phyloP scores from a whole-genome alignment of 1,140 invertebrate genomes.

The Drosophila micromelanica region DNA sequence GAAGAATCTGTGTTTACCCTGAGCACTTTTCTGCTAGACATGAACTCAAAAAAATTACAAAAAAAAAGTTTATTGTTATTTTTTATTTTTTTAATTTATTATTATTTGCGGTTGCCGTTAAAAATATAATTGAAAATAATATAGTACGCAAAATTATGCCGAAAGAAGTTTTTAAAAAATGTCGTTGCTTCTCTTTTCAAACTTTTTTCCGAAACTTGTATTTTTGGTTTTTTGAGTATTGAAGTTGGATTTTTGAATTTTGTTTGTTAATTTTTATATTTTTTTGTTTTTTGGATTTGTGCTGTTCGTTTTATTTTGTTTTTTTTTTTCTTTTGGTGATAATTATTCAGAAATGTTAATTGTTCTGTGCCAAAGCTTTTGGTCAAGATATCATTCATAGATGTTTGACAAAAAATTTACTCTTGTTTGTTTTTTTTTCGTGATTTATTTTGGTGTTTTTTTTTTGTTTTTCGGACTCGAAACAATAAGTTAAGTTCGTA shows the following conservation, averaged over 20 bases:
- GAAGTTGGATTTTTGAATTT: conserved; percentile 38
- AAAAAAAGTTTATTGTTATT: conserved; percentile 6
- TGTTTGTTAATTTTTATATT: conserved; percentile 24
- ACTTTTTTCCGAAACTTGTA: conserved; percentile 71
- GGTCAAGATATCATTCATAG: conserved; percentile 24
- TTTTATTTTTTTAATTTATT: conserved; percentile 12
- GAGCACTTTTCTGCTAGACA: conserved; percentile 79
- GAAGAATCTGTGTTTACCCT: conserved; percentile 82
- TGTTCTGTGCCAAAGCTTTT: conserved; percentile 75
- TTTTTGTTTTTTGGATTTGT: conserved; percentile 12
- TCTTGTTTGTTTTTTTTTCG: conserved; percentile 16
- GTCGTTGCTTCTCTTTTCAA: conserved; percentile 17
- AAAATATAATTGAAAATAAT: conserved; percentile 32
- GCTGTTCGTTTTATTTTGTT: too few species aligned
- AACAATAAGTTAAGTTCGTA: conserved; percentile 58
- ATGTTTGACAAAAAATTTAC: conserved; percentile 26
- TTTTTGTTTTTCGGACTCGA: conserved; percentile 29
- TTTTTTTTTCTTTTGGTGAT: conserved; percentile 33
- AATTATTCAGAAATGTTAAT: conserved; percentile 32
- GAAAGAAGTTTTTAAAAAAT: conserved; percentile 57
- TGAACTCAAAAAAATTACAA: conserved; percentile 53
- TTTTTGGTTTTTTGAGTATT: conserved; percentile 51
- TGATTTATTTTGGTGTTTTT: conserved; percentile 18
- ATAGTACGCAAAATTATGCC: conserved; percentile 59
- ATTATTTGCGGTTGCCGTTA: conserved; percentile 16